These are phyloP conservation scores for Drosophila teissieri DNA, from an alignment of 1,140 invertebrate species.

Conservation along the genomic window DNA sequence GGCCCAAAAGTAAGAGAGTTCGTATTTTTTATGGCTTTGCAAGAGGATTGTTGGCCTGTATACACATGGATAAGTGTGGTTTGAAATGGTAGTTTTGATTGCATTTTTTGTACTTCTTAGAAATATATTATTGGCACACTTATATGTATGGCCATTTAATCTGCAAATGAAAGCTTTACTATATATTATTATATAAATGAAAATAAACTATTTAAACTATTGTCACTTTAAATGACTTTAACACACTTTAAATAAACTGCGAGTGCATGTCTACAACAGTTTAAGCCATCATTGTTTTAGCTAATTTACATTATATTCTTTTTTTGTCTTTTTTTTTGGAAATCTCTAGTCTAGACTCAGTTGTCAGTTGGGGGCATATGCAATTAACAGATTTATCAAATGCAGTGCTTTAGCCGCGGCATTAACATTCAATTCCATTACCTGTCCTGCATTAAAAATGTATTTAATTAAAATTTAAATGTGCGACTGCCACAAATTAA, in stretches of 20 bases:
- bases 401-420: slow-evolving; percentile 20
- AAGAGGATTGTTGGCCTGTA: background rate
- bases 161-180: too few species aligned
- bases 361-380: slow-evolving; percentile 22
- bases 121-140: too few species aligned
- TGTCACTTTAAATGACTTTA: background rate
- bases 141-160: too few species aligned
- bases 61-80: background rate
- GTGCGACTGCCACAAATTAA: slow-evolving; percentile 75
- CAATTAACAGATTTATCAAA: slow-evolving; percentile 56
- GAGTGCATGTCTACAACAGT: background rate
- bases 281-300: background rate
- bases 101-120: too few species aligned
- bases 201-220: background rate
- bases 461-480: slow-evolving; percentile 80
- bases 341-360: slow-evolving; percentile 29
- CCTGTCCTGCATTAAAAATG: slow-evolving; percentile 61
- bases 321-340: background rate
- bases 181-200: too few species aligned
- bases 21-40: slow-evolving; percentile 22
- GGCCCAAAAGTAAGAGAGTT: slow-evolving; percentile 23
- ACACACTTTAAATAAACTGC: background rate
- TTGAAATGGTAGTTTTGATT: too few species aligned
- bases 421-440: slow-evolving; percentile 58
- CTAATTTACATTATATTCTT: background rate